A percentile compares a stretch with the other conserved stretches of the same genome.
Conservation (phyloP, 2,888 invertebrate species). For the Hofmannophila pseudospretella region DNA sequence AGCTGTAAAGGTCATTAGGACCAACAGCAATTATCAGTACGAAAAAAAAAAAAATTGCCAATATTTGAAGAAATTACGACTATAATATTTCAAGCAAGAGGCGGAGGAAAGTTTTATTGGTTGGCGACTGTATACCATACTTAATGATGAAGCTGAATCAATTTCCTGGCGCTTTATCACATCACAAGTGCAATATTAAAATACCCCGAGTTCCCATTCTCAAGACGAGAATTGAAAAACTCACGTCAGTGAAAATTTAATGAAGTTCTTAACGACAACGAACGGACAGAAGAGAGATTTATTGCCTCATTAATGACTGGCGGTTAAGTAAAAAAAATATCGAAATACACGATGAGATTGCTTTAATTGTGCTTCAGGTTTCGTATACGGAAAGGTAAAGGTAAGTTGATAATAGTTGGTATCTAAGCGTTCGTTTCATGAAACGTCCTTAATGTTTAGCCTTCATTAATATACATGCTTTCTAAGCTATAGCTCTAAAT, state of each 20-base stretch:
- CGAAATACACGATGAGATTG: slow-evolving; percentile 27
- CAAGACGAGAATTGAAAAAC: slow-evolving; percentile 55
- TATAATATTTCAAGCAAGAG: too few species aligned
- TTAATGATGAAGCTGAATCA: slow-evolving; percentile 34
- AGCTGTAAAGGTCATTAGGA: too few species aligned
- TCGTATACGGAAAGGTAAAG: too few species aligned
- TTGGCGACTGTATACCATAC: not conserved
- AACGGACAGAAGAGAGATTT: slow-evolving; percentile 58
- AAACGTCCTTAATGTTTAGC: too few species aligned
- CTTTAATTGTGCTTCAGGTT: slow-evolving; percentile 15
- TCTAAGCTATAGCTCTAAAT: too few species aligned
- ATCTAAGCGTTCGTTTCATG: too few species aligned
- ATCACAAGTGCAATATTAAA: slow-evolving; percentile 45
- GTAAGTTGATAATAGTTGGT: too few species aligned
- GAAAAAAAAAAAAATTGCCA: too few species aligned
- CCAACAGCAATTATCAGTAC: too few species aligned
- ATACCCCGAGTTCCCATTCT: slow-evolving; percentile 46
- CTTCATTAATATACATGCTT: too few species aligned
- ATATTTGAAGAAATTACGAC: too few species aligned
- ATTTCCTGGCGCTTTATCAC: slow-evolving; percentile 50
- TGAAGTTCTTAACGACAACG: slow-evolving; percentile 66
- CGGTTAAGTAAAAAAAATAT: slow-evolving; percentile 41
- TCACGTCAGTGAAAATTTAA: slow-evolving; percentile 49
- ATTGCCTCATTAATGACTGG: slow-evolving; percentile 60
- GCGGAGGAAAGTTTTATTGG: too few species aligned